Evolutionary conservation across 1,140 invertebrate genomes (phyloP).

Genomic region (Panulirus ornatus): DNA sequence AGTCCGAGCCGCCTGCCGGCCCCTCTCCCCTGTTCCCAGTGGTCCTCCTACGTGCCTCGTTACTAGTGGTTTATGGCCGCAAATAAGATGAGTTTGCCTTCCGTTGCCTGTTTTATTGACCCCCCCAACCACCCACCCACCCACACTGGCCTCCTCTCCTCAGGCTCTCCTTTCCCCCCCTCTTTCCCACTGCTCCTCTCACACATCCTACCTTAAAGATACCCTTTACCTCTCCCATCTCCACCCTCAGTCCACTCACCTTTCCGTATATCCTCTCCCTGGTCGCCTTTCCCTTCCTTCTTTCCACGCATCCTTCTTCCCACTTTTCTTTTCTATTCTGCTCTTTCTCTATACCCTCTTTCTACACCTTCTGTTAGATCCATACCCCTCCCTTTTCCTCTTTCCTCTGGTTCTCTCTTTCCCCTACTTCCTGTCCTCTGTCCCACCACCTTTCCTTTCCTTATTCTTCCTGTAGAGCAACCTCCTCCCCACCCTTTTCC

Average conservation of each 20-base stretch:
- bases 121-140: not conserved
- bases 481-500: too few relatives aligned
- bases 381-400: not conserved
- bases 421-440: too few relatives aligned
- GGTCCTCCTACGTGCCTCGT: slow-evolving; percentile 25
- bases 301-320: not conserved
- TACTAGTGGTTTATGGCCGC: slow-evolving; percentile 32
- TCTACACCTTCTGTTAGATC: not conserved
- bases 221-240: not conserved
- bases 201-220: too few relatives aligned
- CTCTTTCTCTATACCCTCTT: not conserved
- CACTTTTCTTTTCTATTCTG: not conserved
- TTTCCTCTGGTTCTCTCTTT: too few relatives aligned
- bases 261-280: not conserved
- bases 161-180: not conserved
- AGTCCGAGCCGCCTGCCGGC: too few relatives aligned
- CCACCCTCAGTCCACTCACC: not conserved
- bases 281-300: not conserved
- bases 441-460: too few relatives aligned
- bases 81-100: slow-evolving; percentile 49
- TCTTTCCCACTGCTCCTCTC: not conserved
- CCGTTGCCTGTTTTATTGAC: slow-evolving; percentile 39
- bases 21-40: too few relatives aligned
- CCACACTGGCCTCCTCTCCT: too few relatives aligned
- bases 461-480: too few relatives aligned